Percentiles rank a stretch among this genome's conserved stretches.
Evolutionary conservation across 92 coral and sea anemone genomes (phyloP).

Genomic region (Virgularia gustaviana): DNA sequence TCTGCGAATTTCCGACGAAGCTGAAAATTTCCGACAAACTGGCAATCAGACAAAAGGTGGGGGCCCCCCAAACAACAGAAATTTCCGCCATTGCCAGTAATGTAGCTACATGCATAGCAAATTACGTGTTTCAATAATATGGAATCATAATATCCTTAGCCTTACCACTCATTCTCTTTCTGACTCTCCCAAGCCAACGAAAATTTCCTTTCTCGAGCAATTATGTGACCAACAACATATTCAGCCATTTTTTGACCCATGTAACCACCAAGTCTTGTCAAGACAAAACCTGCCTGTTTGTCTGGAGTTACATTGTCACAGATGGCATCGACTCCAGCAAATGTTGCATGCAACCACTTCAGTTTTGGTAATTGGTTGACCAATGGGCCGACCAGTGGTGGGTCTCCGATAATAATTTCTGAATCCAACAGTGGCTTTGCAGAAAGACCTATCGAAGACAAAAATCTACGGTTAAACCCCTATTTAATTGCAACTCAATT

Average conservation of each 20-base stretch:
- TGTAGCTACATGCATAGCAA: no score
- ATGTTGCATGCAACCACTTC: conserved; percentile 89
- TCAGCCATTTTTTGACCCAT: conserved; percentile 74
- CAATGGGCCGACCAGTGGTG: conserved; percentile 38
- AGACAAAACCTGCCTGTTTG: conserved; percentile 45
- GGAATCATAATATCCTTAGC: not conserved
- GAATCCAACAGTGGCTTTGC: conserved; percentile 56
- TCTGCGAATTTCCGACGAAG: no score
- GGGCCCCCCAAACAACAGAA: no score
- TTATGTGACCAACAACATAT: conserved; percentile 72
- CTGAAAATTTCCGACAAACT: no score
- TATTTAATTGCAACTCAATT: no score
- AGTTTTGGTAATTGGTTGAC: conserved; percentile 58
- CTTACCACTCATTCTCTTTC: conserved; percentile 64
- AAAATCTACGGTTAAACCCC: no score
- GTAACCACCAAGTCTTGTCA: conserved; percentile 80
- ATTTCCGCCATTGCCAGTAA: no score
- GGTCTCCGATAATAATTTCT: conserved; percentile 68
- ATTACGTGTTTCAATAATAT: no score
- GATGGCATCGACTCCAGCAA: conserved; percentile 69
- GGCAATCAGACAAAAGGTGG: no score
- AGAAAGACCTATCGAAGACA: no score
- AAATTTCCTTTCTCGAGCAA: conserved; percentile 73
- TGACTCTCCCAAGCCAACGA: conserved; percentile 54
- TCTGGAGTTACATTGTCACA: conserved; percentile 44